Conservation (phyloP, 2,797 vertebrate species). For the Rhinogobio ventralis region DNA sequence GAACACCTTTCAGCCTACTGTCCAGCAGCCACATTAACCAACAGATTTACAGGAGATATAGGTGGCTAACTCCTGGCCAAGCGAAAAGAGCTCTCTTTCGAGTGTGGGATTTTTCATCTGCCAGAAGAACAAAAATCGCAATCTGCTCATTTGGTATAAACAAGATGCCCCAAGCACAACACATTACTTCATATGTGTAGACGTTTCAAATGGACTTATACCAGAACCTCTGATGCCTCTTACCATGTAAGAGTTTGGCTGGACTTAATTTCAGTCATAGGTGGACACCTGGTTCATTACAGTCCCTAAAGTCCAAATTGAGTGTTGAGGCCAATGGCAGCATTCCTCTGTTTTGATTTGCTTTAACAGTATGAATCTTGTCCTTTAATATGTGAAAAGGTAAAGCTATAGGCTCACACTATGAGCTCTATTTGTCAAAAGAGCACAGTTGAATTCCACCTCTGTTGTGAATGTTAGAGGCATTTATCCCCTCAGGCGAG, state of each 20-base stretch:
- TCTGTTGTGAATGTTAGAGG: conserved; percentile 72
- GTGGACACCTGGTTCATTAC: background rate
- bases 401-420: conserved; percentile 62
- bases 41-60: background rate
- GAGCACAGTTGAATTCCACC: conserved; percentile 67
- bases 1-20: conserved; percentile 75
- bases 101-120: background rate
- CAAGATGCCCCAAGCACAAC: background rate
- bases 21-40: conserved; percentile 11
- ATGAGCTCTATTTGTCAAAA: conserved; percentile 61
- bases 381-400: conserved; percentile 54
- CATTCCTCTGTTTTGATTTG: conserved; percentile 11
- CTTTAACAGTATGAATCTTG: conserved; percentile 20
- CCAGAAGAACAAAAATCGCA: background rate
- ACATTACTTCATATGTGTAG: background rate
- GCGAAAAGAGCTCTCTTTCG: background rate
- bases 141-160: background rate
- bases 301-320: background rate
- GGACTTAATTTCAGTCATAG: background rate
- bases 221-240: conserved; percentile 5
- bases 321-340: background rate
- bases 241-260: background rate
- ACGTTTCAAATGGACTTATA: background rate
- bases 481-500: conserved; percentile 69
- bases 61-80: background rate